Conservation (phyloP, 2,113 vertebrate genomes). For the Phrynocephalus versicolor region DNA sequence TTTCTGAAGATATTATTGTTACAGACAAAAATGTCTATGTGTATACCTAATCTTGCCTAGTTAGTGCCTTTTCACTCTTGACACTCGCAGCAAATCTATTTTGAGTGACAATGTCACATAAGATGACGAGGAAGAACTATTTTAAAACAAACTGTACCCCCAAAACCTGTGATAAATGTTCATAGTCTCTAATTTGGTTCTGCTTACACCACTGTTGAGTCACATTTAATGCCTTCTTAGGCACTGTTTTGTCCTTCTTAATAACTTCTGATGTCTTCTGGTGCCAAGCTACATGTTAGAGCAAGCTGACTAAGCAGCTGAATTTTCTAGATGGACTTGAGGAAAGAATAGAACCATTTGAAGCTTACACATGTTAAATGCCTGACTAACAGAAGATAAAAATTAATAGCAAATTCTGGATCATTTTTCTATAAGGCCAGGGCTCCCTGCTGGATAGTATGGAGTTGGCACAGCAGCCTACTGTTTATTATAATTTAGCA, state of each 20-base stretch:
- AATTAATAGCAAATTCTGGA: background rate
- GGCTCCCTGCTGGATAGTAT: background rate
- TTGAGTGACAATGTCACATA: background rate
- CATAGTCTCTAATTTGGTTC: conserved; percentile 52
- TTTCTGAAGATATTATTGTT: background rate
- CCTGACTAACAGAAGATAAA: conserved; percentile 2
- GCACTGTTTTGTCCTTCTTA: conserved; percentile 55
- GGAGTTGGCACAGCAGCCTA: background rate
- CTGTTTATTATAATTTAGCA: background rate
- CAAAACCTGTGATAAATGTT: conserved; percentile 35
- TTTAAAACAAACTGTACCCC: conserved; percentile 7
- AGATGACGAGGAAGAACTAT: background rate
- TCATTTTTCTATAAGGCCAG: background rate
- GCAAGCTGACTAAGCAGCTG: conserved; percentile 60
- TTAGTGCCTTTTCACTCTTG: background rate
- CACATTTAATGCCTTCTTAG: conserved; percentile 55
- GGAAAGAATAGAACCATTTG: conserved; percentile 50
- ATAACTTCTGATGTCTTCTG: conserved; percentile 36
- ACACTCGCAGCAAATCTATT: background rate
- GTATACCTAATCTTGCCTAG: background rate
- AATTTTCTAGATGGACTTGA: conserved; percentile 52
- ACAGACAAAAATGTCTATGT: background rate
- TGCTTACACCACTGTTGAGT: conserved; percentile 63
- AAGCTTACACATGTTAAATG: conserved; percentile 25
- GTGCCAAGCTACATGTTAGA: conserved; percentile 62